Conservation (phyloP, 2,113 vertebrate species). For the Clarias magur region DNA sequence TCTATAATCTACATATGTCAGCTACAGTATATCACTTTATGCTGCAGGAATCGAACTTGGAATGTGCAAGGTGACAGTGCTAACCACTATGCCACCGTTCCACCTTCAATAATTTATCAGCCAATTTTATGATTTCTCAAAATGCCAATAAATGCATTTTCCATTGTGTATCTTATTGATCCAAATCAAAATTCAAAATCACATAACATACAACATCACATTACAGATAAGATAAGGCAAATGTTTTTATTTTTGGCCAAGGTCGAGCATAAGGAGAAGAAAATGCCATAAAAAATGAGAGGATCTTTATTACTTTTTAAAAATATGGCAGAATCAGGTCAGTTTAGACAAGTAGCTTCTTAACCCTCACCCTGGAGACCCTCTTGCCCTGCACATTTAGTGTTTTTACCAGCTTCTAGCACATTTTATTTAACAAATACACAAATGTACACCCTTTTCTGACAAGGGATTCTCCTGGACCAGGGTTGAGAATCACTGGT, state of each 20-base stretch:
- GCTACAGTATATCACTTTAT: no score
- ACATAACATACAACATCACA: background rate
- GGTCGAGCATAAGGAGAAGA: background rate
- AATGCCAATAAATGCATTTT: background rate
- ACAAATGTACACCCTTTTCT: no score
- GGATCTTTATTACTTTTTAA: background rate
- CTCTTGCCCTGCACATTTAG: no score
- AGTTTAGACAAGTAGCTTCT: background rate
- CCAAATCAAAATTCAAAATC: background rate
- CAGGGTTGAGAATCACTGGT: background rate
- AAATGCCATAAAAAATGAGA: background rate
- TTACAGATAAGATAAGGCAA: background rate
- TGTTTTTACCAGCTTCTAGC: no score
- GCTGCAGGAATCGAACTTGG: no score
- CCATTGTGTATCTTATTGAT: no score
- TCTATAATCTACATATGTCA: background rate
- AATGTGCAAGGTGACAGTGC: no score
- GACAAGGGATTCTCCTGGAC: no score
- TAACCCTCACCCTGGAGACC: no score
- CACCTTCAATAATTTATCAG: no score
- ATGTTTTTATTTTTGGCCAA: background rate
- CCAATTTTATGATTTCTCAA: background rate
- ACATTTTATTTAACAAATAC: no score
- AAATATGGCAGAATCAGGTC: background rate
- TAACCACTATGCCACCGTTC: no score